Base-by-base conservation (phyloP, 2,888 invertebrate genomes). In the Scaptomyza caliginosa region DNA sequence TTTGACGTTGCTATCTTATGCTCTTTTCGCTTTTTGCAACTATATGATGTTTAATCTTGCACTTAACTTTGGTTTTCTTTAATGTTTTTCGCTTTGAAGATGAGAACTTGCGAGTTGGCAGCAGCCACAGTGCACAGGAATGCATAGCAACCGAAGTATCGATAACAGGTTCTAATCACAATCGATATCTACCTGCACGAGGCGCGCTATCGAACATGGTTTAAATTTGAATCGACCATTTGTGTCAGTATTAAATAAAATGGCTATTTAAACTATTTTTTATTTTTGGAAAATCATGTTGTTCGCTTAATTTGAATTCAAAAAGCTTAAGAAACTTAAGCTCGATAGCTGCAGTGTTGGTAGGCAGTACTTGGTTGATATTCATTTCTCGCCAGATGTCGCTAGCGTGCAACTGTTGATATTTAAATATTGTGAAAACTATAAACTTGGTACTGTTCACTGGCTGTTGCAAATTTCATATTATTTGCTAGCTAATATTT, bases 71-170 rank as follows among this genome's bases (percentile, higher is more conserved):
- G n/a, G 46, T 83, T 78, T 83, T 78, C 64, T 80, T 80, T 83
- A 65, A 78, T 83, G 84, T 80, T 78, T 83, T 79, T 64, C 73
- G 52, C 59, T 66, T 78, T 68, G 55, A 79, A 76, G 58, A 58
- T 38, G 64, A 62, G 58, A 63, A 64, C 32, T 75, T 75, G 67
- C 52, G 38, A 57, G 73, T 62, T 76, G 67, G 59, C 59, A 59
- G 45, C 45, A 59, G 60, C 30, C 24, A 39, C 30, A 59, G 19
- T 59, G 30, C 57, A 74, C 59, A 59, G 59, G 59, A 45, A 59
- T 59, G 59, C 60, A 59, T 16, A 58, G 38, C 43, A 43, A 24
- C 23, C 23, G 7, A 45, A 58, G 10, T 59, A 58, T 59, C 58
- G 58, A 58, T 59, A 8, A 7, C 26, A 21, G n/a, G 34, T 36